These are phyloP conservation scores for Herpailurus yagouaroundi DNA, from an alignment of 2,113 vertebrate genomes.

Conservation along the genomic window DNA sequence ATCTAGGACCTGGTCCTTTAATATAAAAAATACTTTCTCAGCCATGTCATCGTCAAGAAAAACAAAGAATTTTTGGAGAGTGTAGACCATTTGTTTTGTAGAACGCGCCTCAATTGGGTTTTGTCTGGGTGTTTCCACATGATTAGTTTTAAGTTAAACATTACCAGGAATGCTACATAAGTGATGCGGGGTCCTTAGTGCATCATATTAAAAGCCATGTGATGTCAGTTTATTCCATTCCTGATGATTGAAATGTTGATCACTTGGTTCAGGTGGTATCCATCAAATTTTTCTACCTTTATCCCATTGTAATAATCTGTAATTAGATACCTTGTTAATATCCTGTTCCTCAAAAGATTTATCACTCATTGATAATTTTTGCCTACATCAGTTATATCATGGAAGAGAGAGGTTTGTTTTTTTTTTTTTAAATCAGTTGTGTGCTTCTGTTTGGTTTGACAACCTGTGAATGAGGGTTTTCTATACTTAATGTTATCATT, in stretches of 20 bases:
- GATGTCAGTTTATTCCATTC: not conserved
- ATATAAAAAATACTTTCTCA: conserved; percentile 29
- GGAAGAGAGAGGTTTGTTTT: not conserved
- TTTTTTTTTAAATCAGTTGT: not conserved
- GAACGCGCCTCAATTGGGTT: not conserved
- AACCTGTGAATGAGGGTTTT: not conserved
- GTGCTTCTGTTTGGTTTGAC: not conserved
- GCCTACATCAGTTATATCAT: not conserved
- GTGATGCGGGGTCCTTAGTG: not conserved
- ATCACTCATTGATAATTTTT: not conserved
- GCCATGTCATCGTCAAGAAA: not conserved
- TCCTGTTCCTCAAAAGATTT: conserved; percentile 3
- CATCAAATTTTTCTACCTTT: conserved; percentile 8
- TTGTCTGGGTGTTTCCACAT: not conserved
- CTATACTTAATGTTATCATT: not conserved
- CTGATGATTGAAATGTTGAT: not conserved
- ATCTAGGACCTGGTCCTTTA: not conserved
- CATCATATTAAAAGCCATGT: not conserved
- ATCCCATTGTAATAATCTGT: not conserved
- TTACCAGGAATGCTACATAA: not conserved
- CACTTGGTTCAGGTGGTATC: not conserved
- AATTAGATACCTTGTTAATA: not conserved
- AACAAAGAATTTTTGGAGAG: not conserved
- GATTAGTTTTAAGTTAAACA: not conserved
- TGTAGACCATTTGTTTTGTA: not conserved